Base-by-base conservation (phyloP, 1,140 invertebrate species). In the Ctenoplectra terminalis region DNA sequence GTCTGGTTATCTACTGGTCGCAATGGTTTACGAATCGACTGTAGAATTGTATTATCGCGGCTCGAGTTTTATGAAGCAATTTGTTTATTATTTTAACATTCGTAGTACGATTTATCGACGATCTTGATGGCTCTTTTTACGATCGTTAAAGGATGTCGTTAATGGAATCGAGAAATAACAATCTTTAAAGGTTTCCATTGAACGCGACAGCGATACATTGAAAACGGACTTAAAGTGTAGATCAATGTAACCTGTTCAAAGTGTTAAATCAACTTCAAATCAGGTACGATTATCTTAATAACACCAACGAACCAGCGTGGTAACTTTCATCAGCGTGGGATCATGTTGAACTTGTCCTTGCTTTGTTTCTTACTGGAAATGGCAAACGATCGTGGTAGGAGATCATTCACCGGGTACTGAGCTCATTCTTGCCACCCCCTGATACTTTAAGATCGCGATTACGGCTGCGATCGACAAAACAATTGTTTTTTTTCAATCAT, bases 261-360 rank as follows among this genome's bases (percentile, higher is more conserved):
- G 29, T 40, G 8, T 43, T 11, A 26, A 43, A 77, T 26, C 26
- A 2, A 29, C n/a, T 20, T 37, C 1, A 54, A 15, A 40, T 3
- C 56, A 40, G 11, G 58, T 54, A 20, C 15, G 9, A 46, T 60
- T 37, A 73, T 37, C n/a, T 73, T 37, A 29, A 77, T 54, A 9
- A 26, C 64, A 52, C 50, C n/a, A 11, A 29, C 29, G 15, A 70
- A 48, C 37, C 26, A 31, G 69, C 31, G 52, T 81, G 72, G 72
- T 63, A 84, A 86, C 85, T 86, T 87, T 87, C 85, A 72, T 90
- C 64, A 76, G 63, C 74, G 70, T 79, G 73, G 74, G 85, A 86
- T 80, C 76, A 81, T 87, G 84, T 83, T 76, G 80, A 83, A 81
- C 52, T 72, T 84, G 89, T 78, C 91, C 89, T 91, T 92, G 89